Percentiles rank a stretch among this genome's conserved stretches.
These are phyloP conservation scores for Plusia festucae DNA, from an alignment of 2,888 invertebrate genomes.

Conservation along the genomic window DNA sequence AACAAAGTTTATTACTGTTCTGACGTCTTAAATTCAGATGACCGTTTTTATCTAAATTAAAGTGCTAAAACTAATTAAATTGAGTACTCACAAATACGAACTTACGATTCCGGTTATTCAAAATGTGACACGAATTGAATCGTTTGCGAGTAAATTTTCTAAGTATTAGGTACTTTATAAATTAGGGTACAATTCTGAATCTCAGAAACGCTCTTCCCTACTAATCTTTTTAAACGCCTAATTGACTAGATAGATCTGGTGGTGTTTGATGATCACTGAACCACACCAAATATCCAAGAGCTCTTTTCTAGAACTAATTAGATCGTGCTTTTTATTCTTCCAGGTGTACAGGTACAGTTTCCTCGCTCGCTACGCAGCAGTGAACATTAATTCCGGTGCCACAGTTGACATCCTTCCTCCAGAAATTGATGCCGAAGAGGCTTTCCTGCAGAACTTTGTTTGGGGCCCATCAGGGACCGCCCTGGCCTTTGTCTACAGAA, in stretches of 20 bases:
- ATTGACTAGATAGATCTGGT: no score
- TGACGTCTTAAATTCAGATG: not conserved
- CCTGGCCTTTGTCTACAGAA: slow-evolving; percentile 92
- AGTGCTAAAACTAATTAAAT: no score
- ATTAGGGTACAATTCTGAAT: no score
- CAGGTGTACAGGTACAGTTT: slow-evolving; percentile 95
- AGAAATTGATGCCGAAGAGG: slow-evolving; percentile 70
- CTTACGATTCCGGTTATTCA: no score
- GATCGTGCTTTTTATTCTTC: slow-evolving; percentile 38
- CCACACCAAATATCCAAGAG: not conserved
- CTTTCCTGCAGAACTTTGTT: slow-evolving; percentile 91
- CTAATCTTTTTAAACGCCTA: no score
- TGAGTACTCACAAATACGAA: no score
- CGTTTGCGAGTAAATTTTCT: no score
- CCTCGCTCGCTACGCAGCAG: slow-evolving; percentile 92
- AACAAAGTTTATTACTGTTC: slow-evolving; percentile 16
- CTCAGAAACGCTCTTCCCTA: no score
- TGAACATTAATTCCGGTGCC: slow-evolving; percentile 89
- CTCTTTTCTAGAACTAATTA: not conserved
- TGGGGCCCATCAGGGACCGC: slow-evolving; percentile 94
- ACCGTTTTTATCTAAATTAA: not conserved
- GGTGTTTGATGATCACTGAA: no score
- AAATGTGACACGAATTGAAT: no score
- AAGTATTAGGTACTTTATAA: no score
- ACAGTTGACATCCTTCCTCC: slow-evolving; percentile 71